Evolutionary conservation across 2,797 vertebrate species (phyloP).

Genomic region (Sitta carolinensis): DNA sequence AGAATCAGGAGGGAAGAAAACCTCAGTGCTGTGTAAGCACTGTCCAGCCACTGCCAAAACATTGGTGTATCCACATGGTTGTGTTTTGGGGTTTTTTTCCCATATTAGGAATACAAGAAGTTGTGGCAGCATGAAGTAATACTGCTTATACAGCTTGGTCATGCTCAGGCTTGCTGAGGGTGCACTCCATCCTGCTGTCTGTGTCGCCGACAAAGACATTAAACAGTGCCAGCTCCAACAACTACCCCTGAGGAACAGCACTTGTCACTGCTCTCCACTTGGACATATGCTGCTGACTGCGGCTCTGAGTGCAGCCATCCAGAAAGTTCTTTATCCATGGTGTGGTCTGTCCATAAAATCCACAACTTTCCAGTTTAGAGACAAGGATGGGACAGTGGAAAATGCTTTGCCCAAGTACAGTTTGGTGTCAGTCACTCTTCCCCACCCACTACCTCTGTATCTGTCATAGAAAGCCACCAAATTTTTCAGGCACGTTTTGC

Average conservation of each 20-base stretch:
- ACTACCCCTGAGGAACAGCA: neutral
- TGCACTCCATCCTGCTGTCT: rapidly evolving
- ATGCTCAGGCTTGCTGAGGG: neutral
- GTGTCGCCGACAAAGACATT: rapidly evolving
- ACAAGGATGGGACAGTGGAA: neutral
- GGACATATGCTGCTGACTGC: rapidly evolving
- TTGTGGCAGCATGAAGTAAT: neutral
- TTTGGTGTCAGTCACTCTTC: neutral
- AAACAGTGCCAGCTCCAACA: neutral
- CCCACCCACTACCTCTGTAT: neutral
- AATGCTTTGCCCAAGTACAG: neutral
- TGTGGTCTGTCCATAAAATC: neutral
- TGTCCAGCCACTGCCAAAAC: neutral
- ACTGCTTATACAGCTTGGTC: neutral
- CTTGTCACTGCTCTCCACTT: neutral
- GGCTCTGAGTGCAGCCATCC: neutral
- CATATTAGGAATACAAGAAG: neutral
- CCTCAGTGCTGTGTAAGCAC: neutral
- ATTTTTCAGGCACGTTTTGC: neutral
- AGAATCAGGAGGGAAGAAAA: neutral
- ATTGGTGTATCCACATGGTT: neutral
- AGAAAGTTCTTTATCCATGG: neutral
- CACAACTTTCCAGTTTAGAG: neutral
- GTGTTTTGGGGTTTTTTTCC: neutral
- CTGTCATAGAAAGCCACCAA: rapidly evolving